Base-by-base conservation (phyloP, 2,113 vertebrate species). In the Spea bombifrons region DNA sequence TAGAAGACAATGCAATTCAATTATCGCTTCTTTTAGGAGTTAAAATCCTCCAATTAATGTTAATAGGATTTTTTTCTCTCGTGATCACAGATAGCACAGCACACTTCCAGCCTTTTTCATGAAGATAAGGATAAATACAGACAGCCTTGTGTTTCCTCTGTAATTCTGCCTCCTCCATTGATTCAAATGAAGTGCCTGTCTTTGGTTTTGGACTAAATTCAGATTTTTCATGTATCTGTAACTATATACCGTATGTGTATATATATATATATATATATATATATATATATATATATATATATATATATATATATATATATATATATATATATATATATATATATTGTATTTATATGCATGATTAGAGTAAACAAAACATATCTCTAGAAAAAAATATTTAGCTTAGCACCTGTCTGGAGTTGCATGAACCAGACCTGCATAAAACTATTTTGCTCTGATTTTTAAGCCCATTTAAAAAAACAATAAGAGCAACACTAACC, bases 1-100 rank as follows among this genome's bases (percentile, higher is more conserved):
- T 90, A 87, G 45, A 86, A 90, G 81, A 88, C 87, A 92, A 90
- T 90, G 86, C 88, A 88, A 90, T 87, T 89, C 89, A 89, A 91
- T 92, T 90, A 87, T 78, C 71, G 83, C 73, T 84, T 88, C 84
- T 89, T 86, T 84, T 81, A 86, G 84, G 86, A 84, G 79, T 75
- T 75, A 87, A 86, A 87, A 80, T 82, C 81, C 71, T 84, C 82
- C 86, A 86, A 88, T 90, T 90, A 90, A 83, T 87, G 81, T 88
- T 90, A 90, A 89, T 84, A 87, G 85, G 80, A 71, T 86, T 88
- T 87, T 80, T 77, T 74, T 73, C 71, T 74, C 85, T 84, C 84
- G 83, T 79, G 73, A 86, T 82, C 17, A n/a, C 75, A 86, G 85
- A 85, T 83, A 85, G 82, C 53, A 13, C 13, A 61, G 50, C 52